These are phyloP conservation scores for Neocloeon triangulifer DNA, from an alignment of 1,140 invertebrate genomes.

Conservation along the genomic window DNA sequence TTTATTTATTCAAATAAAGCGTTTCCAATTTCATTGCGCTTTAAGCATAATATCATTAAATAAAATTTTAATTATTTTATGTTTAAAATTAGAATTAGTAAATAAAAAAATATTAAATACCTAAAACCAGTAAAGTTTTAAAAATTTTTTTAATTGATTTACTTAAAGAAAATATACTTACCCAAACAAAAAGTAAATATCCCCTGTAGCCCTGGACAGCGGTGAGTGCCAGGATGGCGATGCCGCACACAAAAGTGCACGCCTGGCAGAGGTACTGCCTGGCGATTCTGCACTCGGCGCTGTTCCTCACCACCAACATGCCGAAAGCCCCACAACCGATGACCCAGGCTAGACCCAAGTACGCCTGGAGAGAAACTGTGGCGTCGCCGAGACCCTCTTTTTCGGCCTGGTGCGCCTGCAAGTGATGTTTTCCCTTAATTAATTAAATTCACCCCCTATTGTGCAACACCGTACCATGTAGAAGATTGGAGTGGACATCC, in stretches of 20 bases:
- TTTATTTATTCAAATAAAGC: no score
- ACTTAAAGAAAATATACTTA: no score
- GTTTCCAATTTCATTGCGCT: no score
- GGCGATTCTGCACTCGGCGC: conserved; percentile 61
- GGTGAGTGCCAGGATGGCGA: conserved; percentile 58
- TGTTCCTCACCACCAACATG: conserved; percentile 56
- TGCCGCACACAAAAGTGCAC: conserved; percentile 43
- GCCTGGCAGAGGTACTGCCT: conserved; percentile 53
- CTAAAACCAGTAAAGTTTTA: conserved; percentile 15
- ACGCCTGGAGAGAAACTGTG: conserved; percentile 47
- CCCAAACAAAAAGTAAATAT: conserved; percentile 18
- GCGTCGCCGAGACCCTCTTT: conserved; percentile 45
- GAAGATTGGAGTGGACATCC: conserved; percentile 70
- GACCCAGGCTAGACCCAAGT: conserved; percentile 61
- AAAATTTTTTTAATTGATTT: no score
- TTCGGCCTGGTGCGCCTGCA: conserved; percentile 44
- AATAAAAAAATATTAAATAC: conserved; percentile 2
- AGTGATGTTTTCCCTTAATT: no score
- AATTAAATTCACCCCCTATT: no score
- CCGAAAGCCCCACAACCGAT: conserved; percentile 62
- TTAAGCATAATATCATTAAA: no score
- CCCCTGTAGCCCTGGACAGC: conserved; percentile 37
- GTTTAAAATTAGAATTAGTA: no score
- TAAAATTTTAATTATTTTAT: no score
- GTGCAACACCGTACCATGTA: conserved; percentile 34